A percentile compares a stretch with the other conserved stretches of the same genome.
phyloP scores from a whole-genome alignment of 2,797 vertebrate species.

The Hoplostethus atlanticus region DNA sequence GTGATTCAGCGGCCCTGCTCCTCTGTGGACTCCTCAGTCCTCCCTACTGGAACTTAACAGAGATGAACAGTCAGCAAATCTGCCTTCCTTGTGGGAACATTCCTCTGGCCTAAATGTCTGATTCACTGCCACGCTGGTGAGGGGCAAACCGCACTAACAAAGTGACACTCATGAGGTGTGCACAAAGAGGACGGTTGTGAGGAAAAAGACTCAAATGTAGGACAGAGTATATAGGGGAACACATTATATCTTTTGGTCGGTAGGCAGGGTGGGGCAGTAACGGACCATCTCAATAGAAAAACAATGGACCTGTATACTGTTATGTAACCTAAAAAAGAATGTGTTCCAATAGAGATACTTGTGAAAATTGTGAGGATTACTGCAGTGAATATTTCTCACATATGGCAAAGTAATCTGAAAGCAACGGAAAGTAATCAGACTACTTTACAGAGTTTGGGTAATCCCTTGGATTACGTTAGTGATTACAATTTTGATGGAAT shows the following conservation, averaged over 20 bases:
- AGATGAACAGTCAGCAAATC: constrained; percentile 45
- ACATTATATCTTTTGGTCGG: too few species aligned
- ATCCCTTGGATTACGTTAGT: too few species aligned
- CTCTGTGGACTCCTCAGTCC: constrained; percentile 18
- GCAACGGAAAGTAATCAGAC: too few species aligned
- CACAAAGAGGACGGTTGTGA: constrained; percentile 34
- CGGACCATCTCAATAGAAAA: neutral
- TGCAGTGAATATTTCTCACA: too few species aligned
- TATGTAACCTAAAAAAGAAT: too few species aligned
- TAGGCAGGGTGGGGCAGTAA: too few species aligned
- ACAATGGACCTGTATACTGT: too few species aligned
- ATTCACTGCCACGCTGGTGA: constrained; percentile 39
- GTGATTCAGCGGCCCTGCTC: constrained; percentile 11
- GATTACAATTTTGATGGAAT: too few species aligned
- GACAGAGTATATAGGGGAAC: neutral
- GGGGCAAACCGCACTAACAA: constrained; percentile 38
- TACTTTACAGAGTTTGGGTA: too few species aligned
- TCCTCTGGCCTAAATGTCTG: constrained; percentile 35
- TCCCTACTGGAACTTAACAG: constrained; percentile 1
- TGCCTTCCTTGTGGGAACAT: constrained; percentile 27
- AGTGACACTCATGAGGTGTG: constrained; percentile 37
- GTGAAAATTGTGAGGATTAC: too few species aligned
- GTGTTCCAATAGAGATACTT: neutral
- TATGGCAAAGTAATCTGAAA: too few species aligned
- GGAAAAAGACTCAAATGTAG: constrained; percentile 25